Evolutionary conservation across 2,888 invertebrate species (phyloP).

Genomic region (Agapostemon virescens): DNA sequence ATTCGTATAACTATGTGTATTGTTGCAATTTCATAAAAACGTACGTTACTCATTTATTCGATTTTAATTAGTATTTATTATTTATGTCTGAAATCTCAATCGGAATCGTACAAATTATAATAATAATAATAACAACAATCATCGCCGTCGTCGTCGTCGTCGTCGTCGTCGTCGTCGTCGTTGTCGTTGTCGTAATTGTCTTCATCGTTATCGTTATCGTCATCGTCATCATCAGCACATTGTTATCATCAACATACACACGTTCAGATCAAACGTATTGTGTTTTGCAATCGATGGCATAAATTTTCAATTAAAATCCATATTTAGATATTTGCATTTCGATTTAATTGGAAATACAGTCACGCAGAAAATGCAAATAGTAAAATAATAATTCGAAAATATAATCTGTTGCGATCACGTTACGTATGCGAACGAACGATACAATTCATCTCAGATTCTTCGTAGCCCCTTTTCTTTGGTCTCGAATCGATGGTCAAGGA

Average conservation of each 20-base stretch:
- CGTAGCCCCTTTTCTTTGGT: slow-evolving; percentile 47
- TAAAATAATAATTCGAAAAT: slow-evolving; percentile 18
- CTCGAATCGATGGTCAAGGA: slow-evolving; percentile 7
- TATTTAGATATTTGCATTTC: neutral
- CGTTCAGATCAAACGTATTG: slow-evolving; percentile 54
- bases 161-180: neutral
- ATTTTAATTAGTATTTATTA: slow-evolving; percentile 57
- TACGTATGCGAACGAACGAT: slow-evolving; percentile 32
- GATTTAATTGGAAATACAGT: neutral
- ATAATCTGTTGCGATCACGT: slow-evolving; percentile 39
- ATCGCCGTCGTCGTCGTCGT: neutral
- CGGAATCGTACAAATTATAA: slow-evolving; percentile 44
- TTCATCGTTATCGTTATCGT: neutral
- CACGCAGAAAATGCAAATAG: slow-evolving; percentile 28
- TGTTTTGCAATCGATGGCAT: slow-evolving; percentile 64
- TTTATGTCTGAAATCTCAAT: slow-evolving; percentile 45
- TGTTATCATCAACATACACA: slow-evolving; percentile 30
- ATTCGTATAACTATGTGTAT: slow-evolving; percentile 49
- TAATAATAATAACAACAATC: slow-evolving; percentile 16
- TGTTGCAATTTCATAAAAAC: slow-evolving; percentile 40
- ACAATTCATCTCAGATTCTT: slow-evolving; percentile 41
- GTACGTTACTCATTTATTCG: slow-evolving; percentile 37
- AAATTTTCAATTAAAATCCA: slow-evolving; percentile 60
- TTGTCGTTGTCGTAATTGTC: too few relatives aligned
- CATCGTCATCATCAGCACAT: too few relatives aligned